These are phyloP conservation scores for Meta bourneti DNA, from an alignment of 2,888 invertebrate genomes.

Conservation along the genomic window DNA sequence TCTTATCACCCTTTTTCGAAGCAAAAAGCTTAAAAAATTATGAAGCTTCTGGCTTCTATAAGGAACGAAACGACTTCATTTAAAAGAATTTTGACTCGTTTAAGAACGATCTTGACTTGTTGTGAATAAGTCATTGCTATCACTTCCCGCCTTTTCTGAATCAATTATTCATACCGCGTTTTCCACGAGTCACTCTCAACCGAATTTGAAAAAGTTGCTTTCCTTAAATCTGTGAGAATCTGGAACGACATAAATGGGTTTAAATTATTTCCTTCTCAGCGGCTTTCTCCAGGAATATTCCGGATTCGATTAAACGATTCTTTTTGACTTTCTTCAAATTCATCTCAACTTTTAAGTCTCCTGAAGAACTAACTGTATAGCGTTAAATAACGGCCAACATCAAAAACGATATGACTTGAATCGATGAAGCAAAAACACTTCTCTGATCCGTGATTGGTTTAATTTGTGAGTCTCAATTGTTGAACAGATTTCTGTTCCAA, in stretches of 20 bases:
- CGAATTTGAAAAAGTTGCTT: not conserved
- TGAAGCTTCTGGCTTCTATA: too few species aligned
- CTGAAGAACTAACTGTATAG: slow-evolving; percentile 15
- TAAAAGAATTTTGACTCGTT: too few species aligned
- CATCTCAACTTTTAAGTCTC: slow-evolving; percentile 19
- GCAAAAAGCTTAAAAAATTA: too few species aligned
- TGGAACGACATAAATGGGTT: not conserved
- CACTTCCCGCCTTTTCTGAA: not conserved
- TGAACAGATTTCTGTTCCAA: not conserved
- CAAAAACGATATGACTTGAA: slow-evolving; percentile 17
- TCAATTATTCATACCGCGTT: not conserved
- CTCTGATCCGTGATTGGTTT: not conserved
- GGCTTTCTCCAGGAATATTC: not conserved
- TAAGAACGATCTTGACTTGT: not conserved
- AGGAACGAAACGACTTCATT: too few species aligned
- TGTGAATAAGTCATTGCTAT: not conserved
- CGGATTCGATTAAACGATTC: not conserved
- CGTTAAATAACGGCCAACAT: slow-evolving; percentile 8
- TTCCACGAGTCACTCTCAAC: not conserved
- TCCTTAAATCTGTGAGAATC: not conserved
- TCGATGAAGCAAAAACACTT: not conserved
- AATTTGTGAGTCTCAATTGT: not conserved
- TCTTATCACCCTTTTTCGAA: too few species aligned
- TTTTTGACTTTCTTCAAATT: not conserved
- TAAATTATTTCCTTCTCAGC: not conserved